Base-by-base conservation (phyloP, 2,113 vertebrate genomes). In the Calyptommatus sinebrachiatus region DNA sequence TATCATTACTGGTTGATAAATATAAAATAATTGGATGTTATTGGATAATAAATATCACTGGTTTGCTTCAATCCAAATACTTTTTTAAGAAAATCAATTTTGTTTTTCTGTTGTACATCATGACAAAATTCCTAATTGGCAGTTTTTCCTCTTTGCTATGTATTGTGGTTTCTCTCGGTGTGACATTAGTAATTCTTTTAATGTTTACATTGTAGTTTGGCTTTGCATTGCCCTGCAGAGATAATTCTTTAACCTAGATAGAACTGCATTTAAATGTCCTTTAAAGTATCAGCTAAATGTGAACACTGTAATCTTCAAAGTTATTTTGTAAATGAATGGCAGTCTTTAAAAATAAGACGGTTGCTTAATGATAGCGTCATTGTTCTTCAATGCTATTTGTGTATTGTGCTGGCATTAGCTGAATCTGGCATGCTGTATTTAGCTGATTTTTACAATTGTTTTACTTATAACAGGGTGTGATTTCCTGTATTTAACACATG, bases 341-440 rank as follows among this genome's bases (percentile, higher is more conserved):
- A 48, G 28, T 80, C 4, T 75, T 3, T 71, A 48, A 86, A 84
- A 77, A 18, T 77, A 22, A 45, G 41, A 68, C 81, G 78, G 68
- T 50, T 84, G 73, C 68, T 5, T 83, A 72, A 77, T 88, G 29
- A 63, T 57, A 26, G 31, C 62, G 5, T 41, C 66, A 41, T 50
- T 61, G 8, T 73, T 81, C 46, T 46, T 4, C 26, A 72, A 4
- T 53, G 73, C 2, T 8, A 18, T 83, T 86, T 80, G 48, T 53
- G 60, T 71, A 18, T 68, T 22, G 10, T 48, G 63, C 50, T 83
- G 71, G 65, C 70, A 69, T n/a, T 73, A 73, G 35, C 28, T 62
- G 28, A 18, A 68, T 48, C 12, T 66, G 35, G 50, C 50, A 66
- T 69, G 65, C 50, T 73, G 65, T 31, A 35, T n/a, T 78, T 83